A percentile compares a stretch with the other conserved stretches of the same genome.
These are phyloP conservation scores for Hetaerina titia DNA, from an alignment of 2,888 invertebrate species.

Conservation along the genomic window DNA sequence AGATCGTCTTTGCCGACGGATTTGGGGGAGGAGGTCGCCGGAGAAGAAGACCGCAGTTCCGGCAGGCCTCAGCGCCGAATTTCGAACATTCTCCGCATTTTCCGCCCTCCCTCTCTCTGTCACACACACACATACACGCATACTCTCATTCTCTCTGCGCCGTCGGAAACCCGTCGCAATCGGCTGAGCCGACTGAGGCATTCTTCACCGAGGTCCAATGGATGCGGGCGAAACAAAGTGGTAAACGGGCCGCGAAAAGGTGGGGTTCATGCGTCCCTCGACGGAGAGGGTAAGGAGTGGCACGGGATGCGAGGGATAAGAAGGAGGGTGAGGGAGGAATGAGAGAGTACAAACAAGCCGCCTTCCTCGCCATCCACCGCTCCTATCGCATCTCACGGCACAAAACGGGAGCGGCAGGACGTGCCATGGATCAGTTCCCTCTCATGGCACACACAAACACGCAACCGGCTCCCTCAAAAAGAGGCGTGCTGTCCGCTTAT, in stretches of 20 bases:
- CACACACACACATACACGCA: no score
- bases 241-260: background rate
- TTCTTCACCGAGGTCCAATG: background rate
- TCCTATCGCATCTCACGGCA: background rate
- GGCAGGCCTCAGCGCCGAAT: background rate
- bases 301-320: background rate
- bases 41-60: background rate
- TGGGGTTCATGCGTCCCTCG: background rate
- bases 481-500: conserved; percentile 15
- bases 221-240: background rate
- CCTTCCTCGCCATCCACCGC: background rate
- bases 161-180: background rate
- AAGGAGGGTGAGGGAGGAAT: background rate
- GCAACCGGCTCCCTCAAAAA: conserved; percentile 16
- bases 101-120: background rate
- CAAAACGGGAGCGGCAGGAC: conserved; percentile 13
- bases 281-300: background rate
- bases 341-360: background rate
- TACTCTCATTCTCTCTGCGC: background rate
- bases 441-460: background rate
- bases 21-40: background rate
- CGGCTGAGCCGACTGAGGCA: background rate
- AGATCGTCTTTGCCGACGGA: no score
- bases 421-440: background rate
- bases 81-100: background rate